phyloP scores from a whole-genome alignment of 2,888 invertebrate species.

The Punctoribates punctum region DNA sequence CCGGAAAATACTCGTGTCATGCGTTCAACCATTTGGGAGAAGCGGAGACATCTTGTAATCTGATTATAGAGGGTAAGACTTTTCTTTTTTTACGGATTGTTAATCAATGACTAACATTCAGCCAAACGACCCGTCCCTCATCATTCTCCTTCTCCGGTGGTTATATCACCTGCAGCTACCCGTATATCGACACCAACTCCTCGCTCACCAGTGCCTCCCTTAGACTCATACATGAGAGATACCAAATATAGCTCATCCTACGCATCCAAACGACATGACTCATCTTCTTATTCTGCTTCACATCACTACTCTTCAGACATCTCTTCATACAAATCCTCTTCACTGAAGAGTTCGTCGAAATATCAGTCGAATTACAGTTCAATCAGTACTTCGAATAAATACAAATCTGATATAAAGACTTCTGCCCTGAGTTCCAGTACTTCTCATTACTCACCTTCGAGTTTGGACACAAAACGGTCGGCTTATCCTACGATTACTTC shows the following conservation, averaged over 20 bases:
- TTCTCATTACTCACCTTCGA: neutral
- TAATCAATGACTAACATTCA: neutral
- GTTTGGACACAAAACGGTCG: neutral
- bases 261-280: slow-evolving; percentile 29
- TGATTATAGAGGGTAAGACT: slow-evolving; percentile 70
- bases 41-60: slow-evolving; percentile 91
- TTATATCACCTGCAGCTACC: slow-evolving; percentile 43
- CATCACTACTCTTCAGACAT: slow-evolving; percentile 19
- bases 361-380: slow-evolving; percentile 43
- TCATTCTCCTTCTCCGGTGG: slow-evolving; percentile 41
- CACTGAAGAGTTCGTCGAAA: slow-evolving; percentile 45
- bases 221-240: slow-evolving; percentile 44
- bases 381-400: slow-evolving; percentile 41
- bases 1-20: slow-evolving; percentile 90
- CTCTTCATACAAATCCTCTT: slow-evolving; percentile 23
- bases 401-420: slow-evolving; percentile 27
- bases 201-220: slow-evolving; percentile 44
- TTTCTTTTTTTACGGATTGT: neutral
- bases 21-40: slow-evolving; percentile 90
- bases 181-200: slow-evolving; percentile 44
- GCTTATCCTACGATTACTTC: neutral
- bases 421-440: neutral
- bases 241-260: neutral
- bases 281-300: slow-evolving; percentile 41
- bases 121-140: slow-evolving; percentile 25